Base-by-base conservation (phyloP, 2,797 vertebrate genomes). In the Phoebastria nigripes region DNA sequence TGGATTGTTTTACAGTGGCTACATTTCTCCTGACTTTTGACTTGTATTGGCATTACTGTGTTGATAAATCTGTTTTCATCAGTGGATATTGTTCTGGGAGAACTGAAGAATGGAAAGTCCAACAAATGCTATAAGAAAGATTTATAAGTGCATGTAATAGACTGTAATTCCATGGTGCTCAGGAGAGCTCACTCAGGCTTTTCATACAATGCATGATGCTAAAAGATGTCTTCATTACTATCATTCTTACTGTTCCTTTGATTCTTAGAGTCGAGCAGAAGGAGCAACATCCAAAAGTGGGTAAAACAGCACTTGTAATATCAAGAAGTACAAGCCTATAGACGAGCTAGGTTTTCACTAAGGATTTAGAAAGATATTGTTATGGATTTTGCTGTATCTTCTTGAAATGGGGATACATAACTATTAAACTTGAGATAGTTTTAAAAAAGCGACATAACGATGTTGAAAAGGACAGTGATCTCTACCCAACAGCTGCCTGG, bases 171-270 rank as follows among this genome's bases (percentile, higher is more conserved):
- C 5, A 1, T 78, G 72, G 37, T 83, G n/a, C 44, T 65, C 44
- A 86, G 78, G 61, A 93, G 76, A 69, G n/a, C 62, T 91, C 12
- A 1, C 65, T 88, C 29, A 87, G 76, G 33, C 44, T 93, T 94
- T 87, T 82, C 63, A 21, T 52, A 41, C 39, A 70, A 41, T 70
- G 44, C 26, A 52, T 82, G 82, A 66, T 66, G 41, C 65, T 89
- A 41, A 82, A 93, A 81, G 42, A 28, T 93, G 42, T 65, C 67
- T 92, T 78, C 41, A 31, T 86, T 91, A 31, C 41, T 83, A 4
- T 86, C 49, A 71, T 91, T 91, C 52, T 87, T 85, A 59, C 49
- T 92, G n/a, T 92, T 92, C 71, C 81, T 93, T 89, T 95, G 81
- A 85, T 94, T 94, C 84, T 66, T 55, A 82, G 74, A 84, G 69